Conservation (phyloP, 2,113 vertebrate species). For the Leptobrachium ailaonicum region DNA sequence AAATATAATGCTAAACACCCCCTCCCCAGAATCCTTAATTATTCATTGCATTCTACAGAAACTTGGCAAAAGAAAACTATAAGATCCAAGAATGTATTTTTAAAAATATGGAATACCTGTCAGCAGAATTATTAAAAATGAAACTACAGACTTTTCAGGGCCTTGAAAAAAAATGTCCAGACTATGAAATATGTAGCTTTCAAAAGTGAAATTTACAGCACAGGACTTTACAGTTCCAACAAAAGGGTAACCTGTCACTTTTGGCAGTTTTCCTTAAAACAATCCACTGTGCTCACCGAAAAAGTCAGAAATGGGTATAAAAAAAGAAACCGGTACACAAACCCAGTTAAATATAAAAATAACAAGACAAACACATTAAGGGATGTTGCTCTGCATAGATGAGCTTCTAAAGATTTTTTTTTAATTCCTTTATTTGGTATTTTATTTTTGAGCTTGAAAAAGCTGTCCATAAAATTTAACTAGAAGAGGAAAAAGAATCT, state of each 20-base stretch:
- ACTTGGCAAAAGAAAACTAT: constrained; percentile 19
- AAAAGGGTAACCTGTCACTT: constrained; percentile 32
- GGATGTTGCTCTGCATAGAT: constrained; percentile 18
- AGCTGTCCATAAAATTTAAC: neutral
- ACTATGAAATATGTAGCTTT: constrained; percentile 35
- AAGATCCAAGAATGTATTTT: constrained; percentile 31
- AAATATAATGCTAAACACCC: too few relatives aligned
- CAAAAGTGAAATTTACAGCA: constrained; percentile 3
- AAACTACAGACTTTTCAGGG: constrained; percentile 24
- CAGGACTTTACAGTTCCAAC: constrained; percentile 2
- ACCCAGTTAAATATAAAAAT: neutral
- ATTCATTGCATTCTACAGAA: neutral
- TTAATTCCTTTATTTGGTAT: neutral
- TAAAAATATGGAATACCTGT: constrained; percentile 34
- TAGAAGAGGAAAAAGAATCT: neutral
- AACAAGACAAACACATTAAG: neutral
- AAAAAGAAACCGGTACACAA: neutral
- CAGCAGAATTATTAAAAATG: constrained; percentile 28
- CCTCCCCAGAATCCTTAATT: too few relatives aligned
- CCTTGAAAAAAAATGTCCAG: neutral
- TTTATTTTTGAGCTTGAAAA: constrained; percentile 1
- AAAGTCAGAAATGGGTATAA: neutral
- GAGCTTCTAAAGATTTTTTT: constrained; percentile 8
- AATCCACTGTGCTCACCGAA: constrained; percentile 16
- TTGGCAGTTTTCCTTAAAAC: constrained; percentile 22